A percentile compares a stretch with the other conserved stretches of the same genome.
Conservation (phyloP, 2,797 vertebrate species). For the Pseudomugil gertrudae region DNA sequence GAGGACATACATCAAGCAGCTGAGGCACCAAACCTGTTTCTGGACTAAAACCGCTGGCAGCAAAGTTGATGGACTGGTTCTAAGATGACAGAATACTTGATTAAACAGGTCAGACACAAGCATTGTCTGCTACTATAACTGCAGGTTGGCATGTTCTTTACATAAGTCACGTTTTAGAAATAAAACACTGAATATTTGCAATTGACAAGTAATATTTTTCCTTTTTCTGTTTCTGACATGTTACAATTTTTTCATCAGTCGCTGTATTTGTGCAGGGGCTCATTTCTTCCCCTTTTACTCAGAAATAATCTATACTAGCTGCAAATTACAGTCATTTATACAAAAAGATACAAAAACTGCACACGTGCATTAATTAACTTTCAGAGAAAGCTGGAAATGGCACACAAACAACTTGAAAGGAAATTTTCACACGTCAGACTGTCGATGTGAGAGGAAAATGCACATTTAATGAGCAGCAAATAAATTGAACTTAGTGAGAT, state of each 20-base stretch:
- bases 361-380: slow-evolving; percentile 3
- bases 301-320: slow-evolving; percentile 38
- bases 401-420: slow-evolving; percentile 34
- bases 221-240: background rate
- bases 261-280: slow-evolving; percentile 26
- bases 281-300: slow-evolving; percentile 32
- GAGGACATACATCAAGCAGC: slow-evolving; percentile 49
- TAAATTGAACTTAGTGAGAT: slow-evolving; percentile 17
- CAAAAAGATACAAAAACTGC: slow-evolving; percentile 2
- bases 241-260: slow-evolving; percentile 24
- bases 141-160: background rate
- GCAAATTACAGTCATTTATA: slow-evolving; percentile 42
- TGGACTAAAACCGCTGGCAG: slow-evolving; percentile 39
- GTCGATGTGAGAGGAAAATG: slow-evolving; percentile 19
- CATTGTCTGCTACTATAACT: background rate
- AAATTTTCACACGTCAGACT: slow-evolving; percentile 7
- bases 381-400: slow-evolving; percentile 6
- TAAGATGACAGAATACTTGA: slow-evolving; percentile 25
- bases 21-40: slow-evolving; percentile 40
- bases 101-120: slow-evolving; percentile 10
- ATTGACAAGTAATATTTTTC: background rate
- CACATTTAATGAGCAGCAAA: slow-evolving; percentile 24
- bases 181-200: background rate
- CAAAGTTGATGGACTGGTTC: slow-evolving; percentile 23
- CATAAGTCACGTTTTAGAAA: background rate